These are phyloP conservation scores for Gymnobelideus leadbeateri DNA, from an alignment of 2,113 vertebrate genomes.

Conservation along the genomic window DNA sequence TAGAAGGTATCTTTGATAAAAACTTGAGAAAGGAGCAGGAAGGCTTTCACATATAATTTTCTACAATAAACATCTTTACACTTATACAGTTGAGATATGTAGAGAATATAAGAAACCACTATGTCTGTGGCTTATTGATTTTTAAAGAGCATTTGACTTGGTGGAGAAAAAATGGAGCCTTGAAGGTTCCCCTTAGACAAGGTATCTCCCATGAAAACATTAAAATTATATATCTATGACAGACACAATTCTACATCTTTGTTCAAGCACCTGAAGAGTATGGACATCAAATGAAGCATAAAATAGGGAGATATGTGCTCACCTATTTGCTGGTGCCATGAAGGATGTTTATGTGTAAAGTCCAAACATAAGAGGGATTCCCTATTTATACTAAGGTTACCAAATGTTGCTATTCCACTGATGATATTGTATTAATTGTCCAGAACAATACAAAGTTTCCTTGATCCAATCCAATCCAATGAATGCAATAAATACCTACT, in stretches of 20 bases:
- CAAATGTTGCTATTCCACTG: background rate
- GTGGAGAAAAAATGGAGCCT: background rate
- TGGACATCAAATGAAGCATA: background rate
- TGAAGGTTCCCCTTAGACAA: background rate
- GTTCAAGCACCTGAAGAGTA: background rate
- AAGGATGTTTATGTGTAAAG: background rate
- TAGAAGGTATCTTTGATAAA: background rate
- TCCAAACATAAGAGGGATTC: background rate
- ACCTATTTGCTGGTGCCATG: background rate
- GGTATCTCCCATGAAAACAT: background rate
- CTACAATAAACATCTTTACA: background rate
- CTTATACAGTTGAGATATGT: background rate
- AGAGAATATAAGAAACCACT: background rate
- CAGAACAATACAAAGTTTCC: background rate
- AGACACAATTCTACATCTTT: background rate
- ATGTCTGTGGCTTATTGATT: background rate
- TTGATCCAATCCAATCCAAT: background rate
- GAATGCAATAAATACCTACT: background rate
- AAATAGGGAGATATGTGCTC: background rate
- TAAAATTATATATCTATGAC: background rate
- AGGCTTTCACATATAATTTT: background rate
- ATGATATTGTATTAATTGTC: background rate
- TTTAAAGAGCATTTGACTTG: background rate
- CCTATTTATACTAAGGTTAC: background rate
- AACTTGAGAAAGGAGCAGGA: background rate